A percentile compares a stretch with the other conserved stretches of the same genome.
Evolutionary conservation across 2,888 invertebrate species (phyloP).

Genomic region (Siphonodentalium dalli): DNA sequence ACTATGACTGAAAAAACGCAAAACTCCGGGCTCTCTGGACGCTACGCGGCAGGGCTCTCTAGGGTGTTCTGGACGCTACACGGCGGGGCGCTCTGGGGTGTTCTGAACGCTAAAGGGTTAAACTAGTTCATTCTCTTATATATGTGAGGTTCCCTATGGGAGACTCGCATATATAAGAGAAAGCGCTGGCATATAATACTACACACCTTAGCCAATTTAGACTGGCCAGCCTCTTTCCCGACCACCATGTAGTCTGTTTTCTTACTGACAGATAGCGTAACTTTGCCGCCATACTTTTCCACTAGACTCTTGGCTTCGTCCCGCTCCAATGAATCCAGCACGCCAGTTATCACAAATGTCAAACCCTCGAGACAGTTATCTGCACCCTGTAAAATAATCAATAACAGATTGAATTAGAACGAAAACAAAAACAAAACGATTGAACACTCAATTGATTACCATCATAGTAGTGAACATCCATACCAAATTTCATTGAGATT

Average conservation of each 20-base stretch:
- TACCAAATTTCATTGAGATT: no score
- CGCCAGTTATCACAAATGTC: constrained; percentile 76
- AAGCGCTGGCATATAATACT: background rate
- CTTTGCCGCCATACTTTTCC: constrained; percentile 80
- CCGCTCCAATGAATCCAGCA: constrained; percentile 85
- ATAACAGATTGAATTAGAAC: no score
- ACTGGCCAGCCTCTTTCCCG: constrained; percentile 85
- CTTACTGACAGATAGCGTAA: constrained; percentile 77
- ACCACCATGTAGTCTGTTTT: constrained; percentile 83
- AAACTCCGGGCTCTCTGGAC: no score
- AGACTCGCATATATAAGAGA: background rate
- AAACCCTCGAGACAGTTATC: constrained; percentile 65
- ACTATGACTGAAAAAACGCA: no score
- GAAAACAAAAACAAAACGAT: no score
- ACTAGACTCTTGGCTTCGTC: constrained; percentile 80
- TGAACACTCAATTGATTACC: no score
- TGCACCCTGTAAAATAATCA: constrained; percentile 52
- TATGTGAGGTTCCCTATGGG: background rate
- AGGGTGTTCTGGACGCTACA: no score
- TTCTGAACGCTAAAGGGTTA: no score
- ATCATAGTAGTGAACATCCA: no score
- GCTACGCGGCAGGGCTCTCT: no score
- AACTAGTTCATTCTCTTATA: background rate
- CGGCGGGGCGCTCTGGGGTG: no score
- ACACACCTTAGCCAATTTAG: constrained; percentile 77